A percentile compares a stretch with the other conserved stretches of the same genome.
These are phyloP conservation scores for Ariolimax columbianus DNA, from an alignment of 2,888 invertebrate genomes.

Conservation along the genomic window DNA sequence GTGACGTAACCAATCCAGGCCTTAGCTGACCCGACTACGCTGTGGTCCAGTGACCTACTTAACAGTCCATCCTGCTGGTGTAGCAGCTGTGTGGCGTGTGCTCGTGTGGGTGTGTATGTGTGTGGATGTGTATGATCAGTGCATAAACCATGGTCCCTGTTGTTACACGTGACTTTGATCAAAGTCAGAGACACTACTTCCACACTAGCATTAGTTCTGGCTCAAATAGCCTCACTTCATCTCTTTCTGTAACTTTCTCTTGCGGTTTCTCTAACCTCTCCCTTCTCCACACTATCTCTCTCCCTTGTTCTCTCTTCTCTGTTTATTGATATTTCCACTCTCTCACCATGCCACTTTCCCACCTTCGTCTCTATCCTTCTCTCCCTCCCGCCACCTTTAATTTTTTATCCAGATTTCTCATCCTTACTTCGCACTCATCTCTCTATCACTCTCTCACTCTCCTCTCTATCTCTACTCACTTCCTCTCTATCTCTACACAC, in stretches of 20 bases:
- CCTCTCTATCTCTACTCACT: no score
- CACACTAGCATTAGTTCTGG: no score
- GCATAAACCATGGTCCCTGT: neutral
- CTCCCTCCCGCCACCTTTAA: no score
- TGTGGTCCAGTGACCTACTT: conserved; percentile 26
- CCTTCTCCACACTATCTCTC: neutral
- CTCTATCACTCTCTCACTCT: no score
- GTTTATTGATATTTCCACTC: no score
- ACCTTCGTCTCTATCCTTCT: no score
- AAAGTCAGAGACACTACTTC: neutral
- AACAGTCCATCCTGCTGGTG: neutral
- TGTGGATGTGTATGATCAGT: neutral
- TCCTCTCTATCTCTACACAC: no score
- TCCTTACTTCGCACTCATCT: no score
- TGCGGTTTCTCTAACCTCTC: neutral
- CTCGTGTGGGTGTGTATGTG: neutral
- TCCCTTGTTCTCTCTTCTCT: neutral
- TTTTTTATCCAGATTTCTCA: no score
- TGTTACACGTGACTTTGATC: neutral
- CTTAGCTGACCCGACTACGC: conserved; percentile 23
- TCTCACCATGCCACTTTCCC: no score
- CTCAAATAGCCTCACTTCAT: no score
- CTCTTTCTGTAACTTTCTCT: no score
- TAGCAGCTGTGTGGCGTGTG: neutral
- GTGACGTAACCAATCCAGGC: conserved; percentile 21